Evolutionary conservation across 2,888 invertebrate genomes (phyloP).

Genomic region (Bombyx huttoni): DNA sequence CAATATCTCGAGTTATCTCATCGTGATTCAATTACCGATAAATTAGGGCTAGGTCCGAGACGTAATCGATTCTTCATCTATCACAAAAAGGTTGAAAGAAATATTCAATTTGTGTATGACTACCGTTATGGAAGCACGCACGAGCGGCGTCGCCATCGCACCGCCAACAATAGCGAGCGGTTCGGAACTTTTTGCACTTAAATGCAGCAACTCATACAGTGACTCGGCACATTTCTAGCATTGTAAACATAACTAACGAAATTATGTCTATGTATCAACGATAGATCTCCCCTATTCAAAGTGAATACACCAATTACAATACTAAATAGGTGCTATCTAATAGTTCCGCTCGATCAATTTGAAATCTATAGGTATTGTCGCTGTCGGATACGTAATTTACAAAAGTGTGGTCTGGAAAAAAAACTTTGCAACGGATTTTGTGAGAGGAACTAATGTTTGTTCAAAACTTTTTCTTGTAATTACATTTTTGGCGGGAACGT

Average conservation of each 20-base stretch:
- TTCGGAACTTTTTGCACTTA: slow-evolving; percentile 52
- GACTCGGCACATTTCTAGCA: slow-evolving; percentile 45
- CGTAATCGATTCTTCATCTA: slow-evolving; percentile 32
- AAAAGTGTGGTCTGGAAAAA: neutral
- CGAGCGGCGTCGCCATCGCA: slow-evolving; percentile 29
- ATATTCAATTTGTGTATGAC: slow-evolving; percentile 53
- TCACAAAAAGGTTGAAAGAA: slow-evolving; percentile 53
- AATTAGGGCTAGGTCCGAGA: slow-evolving; percentile 43
- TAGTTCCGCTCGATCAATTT: slow-evolving; percentile 24
- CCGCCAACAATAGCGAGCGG: slow-evolving; percentile 21
- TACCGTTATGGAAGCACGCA: slow-evolving; percentile 58
- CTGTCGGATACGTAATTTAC: slow-evolving; percentile 9
- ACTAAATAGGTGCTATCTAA: slow-evolving; percentile 24
- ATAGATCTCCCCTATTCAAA: slow-evolving; percentile 36
- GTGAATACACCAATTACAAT: slow-evolving; percentile 41
- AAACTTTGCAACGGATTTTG: neutral
- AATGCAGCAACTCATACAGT: slow-evolving; percentile 47
- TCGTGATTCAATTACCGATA: slow-evolving; percentile 44
- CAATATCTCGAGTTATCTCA: slow-evolving; percentile 5
- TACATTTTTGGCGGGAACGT: too few relatives aligned
- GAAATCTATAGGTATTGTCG: slow-evolving; percentile 16
- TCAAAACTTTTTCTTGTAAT: neutral
- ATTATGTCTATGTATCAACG: slow-evolving; percentile 44
- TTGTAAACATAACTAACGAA: slow-evolving; percentile 54
- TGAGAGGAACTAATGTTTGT: neutral